Evolutionary conservation across 2,888 invertebrate genomes (phyloP), one percentile per base, ranked within the genome.

Genomic region (Frankliniella fusca): DNA sequence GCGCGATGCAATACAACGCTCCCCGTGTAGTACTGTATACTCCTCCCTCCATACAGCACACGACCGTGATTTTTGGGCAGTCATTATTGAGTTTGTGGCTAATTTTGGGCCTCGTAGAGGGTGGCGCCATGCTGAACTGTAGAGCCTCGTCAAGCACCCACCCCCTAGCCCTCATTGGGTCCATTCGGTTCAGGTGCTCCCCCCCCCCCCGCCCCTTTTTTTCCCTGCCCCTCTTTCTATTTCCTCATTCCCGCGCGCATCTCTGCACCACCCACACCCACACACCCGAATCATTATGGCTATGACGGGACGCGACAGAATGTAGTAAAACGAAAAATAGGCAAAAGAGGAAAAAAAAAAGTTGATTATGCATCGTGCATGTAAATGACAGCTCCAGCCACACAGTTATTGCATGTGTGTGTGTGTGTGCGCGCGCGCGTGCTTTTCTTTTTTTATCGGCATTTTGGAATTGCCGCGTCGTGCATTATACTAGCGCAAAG

Each of bases 321-420:
- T 27, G 70, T 27, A 76, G 70, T 27, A 76, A 76, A 76, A 76
- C 70, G 70, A 27, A 76, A 76, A 76, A 76, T 76, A 76, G 18
- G 61, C 38, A 15, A 15, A 61, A 7, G 11, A 70, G 9, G 23
- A 70, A n/a, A 70, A 76, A 23, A 23, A 76, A 27, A 76, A 23
- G 70, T 76, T 76, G 70, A 76, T 76, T 76, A 76, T 76, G 70
- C 70, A 27, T 27, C 27, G 70, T 27, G 70, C 70, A 76, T 76
- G 70, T 76, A 76, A 76, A 76, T 76, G 70, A 76, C 70, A 76
- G 70, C 70, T 27, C 38, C 38, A 38, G 38, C 38, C 38, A 38
- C 38, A 38, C 38, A 38, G 38, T 38, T 38, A 38, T 38, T 38
- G 38, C 38, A 76, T 27, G 70, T 76, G 23, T 70, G 70, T 70